phyloP scores from a whole-genome alignment of 2,113 vertebrate species.

The Xyrauchen texanus region DNA sequence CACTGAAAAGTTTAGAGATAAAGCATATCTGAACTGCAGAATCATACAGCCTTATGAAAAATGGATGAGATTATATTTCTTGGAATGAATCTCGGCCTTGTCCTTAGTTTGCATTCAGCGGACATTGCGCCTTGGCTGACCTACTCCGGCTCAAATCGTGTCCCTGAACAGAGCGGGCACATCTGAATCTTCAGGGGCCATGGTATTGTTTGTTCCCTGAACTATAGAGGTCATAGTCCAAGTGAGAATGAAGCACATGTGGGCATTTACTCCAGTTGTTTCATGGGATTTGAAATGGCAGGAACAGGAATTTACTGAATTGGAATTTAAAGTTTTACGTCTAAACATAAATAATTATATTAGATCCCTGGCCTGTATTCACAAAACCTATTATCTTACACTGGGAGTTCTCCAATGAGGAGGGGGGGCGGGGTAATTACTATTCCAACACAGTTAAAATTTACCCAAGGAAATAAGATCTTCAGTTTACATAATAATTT shows the following conservation, averaged over 20 bases:
- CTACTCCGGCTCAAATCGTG: conserved; percentile 25
- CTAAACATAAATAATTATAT: too few relatives aligned
- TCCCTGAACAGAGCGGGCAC: conserved; percentile 7
- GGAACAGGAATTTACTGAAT: too few relatives aligned
- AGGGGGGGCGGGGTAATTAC: too few relatives aligned
- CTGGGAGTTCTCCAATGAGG: too few relatives aligned
- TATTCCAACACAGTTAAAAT: too few relatives aligned
- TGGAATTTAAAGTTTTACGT: too few relatives aligned
- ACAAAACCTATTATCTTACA: too few relatives aligned
- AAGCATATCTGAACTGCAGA: conserved; percentile 25
- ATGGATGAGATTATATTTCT: conserved; percentile 42
- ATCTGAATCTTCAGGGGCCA: conserved; percentile 12
- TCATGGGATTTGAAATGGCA: too few relatives aligned
- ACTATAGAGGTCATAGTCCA: conserved; percentile 16
- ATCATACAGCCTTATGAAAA: conserved; percentile 28
- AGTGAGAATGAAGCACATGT: not conserved
- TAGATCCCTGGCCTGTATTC: too few relatives aligned
- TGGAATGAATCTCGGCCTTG: conserved; percentile 6
- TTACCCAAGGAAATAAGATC: too few relatives aligned
- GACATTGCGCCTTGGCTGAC: conserved; percentile 24
- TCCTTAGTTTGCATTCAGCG: conserved; percentile 28
- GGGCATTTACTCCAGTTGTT: not conserved
- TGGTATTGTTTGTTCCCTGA: not conserved
- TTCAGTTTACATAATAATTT: too few relatives aligned
- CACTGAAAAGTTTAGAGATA: conserved; percentile 25